These are phyloP conservation scores for Euphonia xanthogaster DNA, from an alignment of 2,797 vertebrate genomes.

Conservation along the genomic window DNA sequence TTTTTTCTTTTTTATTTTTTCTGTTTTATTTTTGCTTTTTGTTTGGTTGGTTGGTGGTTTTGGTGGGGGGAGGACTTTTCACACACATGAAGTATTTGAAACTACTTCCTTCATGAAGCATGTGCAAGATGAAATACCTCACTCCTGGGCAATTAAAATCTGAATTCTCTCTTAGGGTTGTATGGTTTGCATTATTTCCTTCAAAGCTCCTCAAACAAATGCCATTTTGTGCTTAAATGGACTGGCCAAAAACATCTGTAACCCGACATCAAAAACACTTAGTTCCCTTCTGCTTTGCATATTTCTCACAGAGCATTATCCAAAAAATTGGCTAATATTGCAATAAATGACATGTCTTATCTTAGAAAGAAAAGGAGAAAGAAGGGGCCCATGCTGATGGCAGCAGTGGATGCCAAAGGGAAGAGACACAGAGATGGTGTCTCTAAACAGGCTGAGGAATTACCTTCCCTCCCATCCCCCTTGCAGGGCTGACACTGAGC, in stretches of 20 bases:
- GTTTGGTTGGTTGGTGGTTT: background rate
- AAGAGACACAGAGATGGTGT: background rate
- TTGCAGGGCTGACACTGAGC: background rate
- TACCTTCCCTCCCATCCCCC: background rate
- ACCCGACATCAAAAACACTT: background rate
- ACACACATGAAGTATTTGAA: background rate
- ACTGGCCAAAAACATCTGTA: background rate
- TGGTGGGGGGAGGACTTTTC: background rate
- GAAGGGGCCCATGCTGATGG: background rate
- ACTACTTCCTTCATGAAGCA: background rate
- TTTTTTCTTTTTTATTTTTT: accelerated
- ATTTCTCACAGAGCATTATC: background rate
- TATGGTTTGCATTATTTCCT: background rate
- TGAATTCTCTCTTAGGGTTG: background rate
- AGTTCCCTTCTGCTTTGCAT: background rate
- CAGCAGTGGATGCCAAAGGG: background rate
- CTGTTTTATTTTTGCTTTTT: background rate
- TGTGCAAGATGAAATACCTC: background rate
- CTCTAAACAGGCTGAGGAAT: background rate
- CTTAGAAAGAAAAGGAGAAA: background rate
- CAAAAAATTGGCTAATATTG: accelerated
- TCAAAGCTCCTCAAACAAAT: background rate
- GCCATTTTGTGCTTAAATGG: background rate
- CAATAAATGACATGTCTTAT: background rate
- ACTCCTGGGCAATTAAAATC: background rate